phyloP scores from a whole-genome alignment of 2,113 vertebrate genomes.

The Chrysemys picta region DNA sequence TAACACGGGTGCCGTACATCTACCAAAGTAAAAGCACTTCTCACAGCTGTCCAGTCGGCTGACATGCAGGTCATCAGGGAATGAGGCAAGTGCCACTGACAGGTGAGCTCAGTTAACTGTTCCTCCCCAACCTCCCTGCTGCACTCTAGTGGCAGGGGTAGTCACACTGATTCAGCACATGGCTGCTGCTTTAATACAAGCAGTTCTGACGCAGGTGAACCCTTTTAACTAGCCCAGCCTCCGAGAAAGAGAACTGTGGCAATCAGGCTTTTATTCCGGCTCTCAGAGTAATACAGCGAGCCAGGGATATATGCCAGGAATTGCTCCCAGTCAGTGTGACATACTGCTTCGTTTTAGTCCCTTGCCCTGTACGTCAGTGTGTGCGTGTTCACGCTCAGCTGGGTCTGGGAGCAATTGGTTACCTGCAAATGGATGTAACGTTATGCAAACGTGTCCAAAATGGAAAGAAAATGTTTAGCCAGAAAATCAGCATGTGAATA shows the following conservation, averaged over 20 bases:
- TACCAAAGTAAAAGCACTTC: not conserved
- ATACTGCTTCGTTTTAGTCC: not conserved
- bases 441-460: fast-evolving
- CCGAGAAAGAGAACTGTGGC: not conserved
- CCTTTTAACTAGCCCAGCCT: not conserved
- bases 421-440: not conserved
- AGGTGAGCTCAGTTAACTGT: fast-evolving
- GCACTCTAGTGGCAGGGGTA: not conserved
- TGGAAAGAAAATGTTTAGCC: not conserved
- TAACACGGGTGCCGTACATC: not conserved
- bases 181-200: not conserved
- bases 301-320: not conserved
- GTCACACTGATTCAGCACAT: not conserved
- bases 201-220: not conserved
- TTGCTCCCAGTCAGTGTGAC: not conserved
- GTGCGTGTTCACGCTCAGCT: not conserved
- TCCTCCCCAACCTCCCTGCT: not conserved
- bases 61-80: not conserved
- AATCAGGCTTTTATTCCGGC: too few species aligned
- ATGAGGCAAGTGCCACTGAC: not conserved
- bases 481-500: not conserved
- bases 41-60: not conserved
- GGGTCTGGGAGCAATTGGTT: not conserved
- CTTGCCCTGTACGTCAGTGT: fast-evolving
- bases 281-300: not conserved